Evolutionary conservation across 2,113 vertebrate species (phyloP), one percentile per base, ranked within the genome.

Genomic region (Nymphicus hollandicus): DNA sequence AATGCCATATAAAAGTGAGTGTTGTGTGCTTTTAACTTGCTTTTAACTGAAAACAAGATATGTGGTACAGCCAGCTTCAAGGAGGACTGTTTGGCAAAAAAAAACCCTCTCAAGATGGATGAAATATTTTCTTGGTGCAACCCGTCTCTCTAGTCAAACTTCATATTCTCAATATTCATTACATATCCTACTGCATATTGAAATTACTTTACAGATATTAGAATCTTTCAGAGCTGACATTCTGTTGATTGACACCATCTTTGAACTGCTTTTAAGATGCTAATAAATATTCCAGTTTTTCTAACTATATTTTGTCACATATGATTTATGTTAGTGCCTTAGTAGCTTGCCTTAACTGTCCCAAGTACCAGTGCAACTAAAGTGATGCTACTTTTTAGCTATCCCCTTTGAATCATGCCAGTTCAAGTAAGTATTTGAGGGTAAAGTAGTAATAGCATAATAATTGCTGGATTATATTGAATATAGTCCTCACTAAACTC

Each of bases 1-100:
- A 99, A 71, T 99, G 99, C 95, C 99, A 99, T 96, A 96, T 99
- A 13, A 99, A 99, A 98, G 99, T 99, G 76, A 97, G 97, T 71
- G 22, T 50, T 86, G 31, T 29, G 61, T 46, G 13, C 50, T 76
- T 90, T 71, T 82, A 71, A 70, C 37, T 92, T 88, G 17, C 49
- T 74, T 91, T 78, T 81, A 50, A 23, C 35, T 96, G 85, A n/a
- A 83, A 87, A n/a, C 7, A 65, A 41, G 33, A 41, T 16, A 19
- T 33, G 33, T 7, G 12, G 17, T 74, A 35, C 19, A 58, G 7
- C 55, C 27, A 50, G 25, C 27, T 66, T 93, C 71, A 56, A 77
- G 50, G 46, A 88, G 39, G 22, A 39, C 22, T 69, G 17, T 56
- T 91, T 55, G 31, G 49, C 29, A 78, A 79, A 73, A 81, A 82